phyloP scores from a whole-genome alignment of 2,888 invertebrate species.

The Stenodera caucasica region DNA sequence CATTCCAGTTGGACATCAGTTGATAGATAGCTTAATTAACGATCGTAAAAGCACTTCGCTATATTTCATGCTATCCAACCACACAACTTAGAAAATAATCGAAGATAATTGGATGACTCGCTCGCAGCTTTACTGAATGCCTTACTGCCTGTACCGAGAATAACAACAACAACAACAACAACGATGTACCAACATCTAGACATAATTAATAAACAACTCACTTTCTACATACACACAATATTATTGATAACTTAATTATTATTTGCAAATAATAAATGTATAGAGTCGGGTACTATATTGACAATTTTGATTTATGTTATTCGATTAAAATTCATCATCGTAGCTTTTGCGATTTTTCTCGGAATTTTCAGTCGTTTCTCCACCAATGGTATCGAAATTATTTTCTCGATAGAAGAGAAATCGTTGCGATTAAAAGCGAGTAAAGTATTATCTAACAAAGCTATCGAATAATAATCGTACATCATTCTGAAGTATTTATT shows the following conservation, averaged over 20 bases:
- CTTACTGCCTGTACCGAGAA: not conserved
- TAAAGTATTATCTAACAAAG: conserved; percentile 14
- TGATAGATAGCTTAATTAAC: conserved; percentile 55
- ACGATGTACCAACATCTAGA: conserved; percentile 25
- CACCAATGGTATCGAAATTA: not conserved
- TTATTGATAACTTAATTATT: conserved; percentile 46
- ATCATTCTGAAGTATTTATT: conserved; percentile 25
- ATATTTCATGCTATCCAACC: conserved; percentile 47
- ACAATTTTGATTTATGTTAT: conserved; percentile 16
- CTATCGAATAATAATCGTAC: conserved; percentile 23
- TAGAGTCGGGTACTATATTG: not conserved
- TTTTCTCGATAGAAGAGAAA: not conserved
- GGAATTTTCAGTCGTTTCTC: not conserved
- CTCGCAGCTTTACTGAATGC: conserved; percentile 37
- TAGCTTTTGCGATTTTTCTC: not conserved
- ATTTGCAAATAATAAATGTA: conserved; percentile 24
- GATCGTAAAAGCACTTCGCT: conserved; percentile 47
- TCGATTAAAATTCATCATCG: conserved; percentile 14
- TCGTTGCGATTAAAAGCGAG: conserved; percentile 9
- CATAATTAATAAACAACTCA: conserved; percentile 35
- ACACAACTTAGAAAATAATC: conserved; percentile 51
- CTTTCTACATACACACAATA: conserved; percentile 33
- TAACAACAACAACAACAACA: not conserved
- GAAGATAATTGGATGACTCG: conserved; percentile 52
- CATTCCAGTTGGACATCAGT: conserved; percentile 38